These are phyloP conservation scores for Heliconius cydno DNA, from an alignment of 2,888 invertebrate species.

Conservation along the genomic window DNA sequence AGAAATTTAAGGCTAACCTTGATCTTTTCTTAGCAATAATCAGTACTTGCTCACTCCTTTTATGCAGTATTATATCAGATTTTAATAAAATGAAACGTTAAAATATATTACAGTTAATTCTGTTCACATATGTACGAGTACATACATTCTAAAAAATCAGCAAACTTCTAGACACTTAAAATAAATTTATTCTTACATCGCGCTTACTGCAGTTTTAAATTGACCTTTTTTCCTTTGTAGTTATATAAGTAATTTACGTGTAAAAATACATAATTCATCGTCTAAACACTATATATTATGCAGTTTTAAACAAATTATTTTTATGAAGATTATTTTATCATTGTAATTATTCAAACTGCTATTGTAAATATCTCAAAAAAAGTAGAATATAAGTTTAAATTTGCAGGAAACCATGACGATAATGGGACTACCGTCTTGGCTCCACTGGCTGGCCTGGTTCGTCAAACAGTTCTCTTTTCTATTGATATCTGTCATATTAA, in stretches of 20 bases:
- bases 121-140: neutral
- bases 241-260: too few relatives aligned
- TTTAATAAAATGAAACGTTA: neutral
- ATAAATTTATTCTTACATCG: too few relatives aligned
- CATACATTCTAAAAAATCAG: neutral
- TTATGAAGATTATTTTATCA: too few relatives aligned
- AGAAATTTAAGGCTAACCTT: neutral
- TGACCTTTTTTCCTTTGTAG: too few relatives aligned
- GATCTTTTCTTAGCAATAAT: neutral
- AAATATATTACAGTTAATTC: neutral
- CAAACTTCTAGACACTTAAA: too few relatives aligned
- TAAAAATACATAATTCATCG: too few relatives aligned
- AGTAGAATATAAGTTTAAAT: neutral
- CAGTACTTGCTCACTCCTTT: neutral
- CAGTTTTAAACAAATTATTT: too few relatives aligned
- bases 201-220: too few relatives aligned
- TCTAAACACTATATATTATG: too few relatives aligned
- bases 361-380: neutral
- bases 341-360: neutral
- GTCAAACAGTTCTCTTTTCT: conserved; percentile 89
- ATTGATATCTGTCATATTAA: conserved; percentile 85
- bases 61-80: neutral
- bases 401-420: conserved; percentile 95
- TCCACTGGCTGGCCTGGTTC: conserved; percentile 95
- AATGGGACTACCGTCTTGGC: conserved; percentile 93